Evolutionary conservation across 2,113 vertebrate species (phyloP).

Genomic region (Passerina amoena): DNA sequence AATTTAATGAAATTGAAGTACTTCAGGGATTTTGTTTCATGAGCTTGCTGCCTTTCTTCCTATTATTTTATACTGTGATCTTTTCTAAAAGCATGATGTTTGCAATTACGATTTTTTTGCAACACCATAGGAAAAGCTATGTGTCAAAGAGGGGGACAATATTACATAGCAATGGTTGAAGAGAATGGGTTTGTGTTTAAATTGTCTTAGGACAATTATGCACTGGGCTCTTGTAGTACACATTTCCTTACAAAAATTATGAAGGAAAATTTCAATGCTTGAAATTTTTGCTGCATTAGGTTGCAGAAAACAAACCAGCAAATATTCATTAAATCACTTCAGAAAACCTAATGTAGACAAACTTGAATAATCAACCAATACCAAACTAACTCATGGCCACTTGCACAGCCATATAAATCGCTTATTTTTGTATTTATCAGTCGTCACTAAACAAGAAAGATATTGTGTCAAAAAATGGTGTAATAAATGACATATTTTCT

Average conservation of each 20-base stretch:
- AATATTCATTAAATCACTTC: neutral
- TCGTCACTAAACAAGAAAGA: neutral
- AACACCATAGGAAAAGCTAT: neutral
- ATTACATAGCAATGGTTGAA: neutral
- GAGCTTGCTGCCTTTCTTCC: neutral
- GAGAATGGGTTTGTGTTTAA: neutral
- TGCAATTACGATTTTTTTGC: neutral
- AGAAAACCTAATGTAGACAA: neutral
- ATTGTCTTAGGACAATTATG: neutral
- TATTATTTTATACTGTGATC: neutral
- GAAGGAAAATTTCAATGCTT: neutral
- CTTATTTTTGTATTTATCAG: neutral
- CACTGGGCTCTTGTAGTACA: accelerated
- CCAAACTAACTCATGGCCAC: neutral
- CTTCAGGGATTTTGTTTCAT: neutral
- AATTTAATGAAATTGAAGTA: neutral
- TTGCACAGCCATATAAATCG: neutral
- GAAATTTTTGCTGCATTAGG: accelerated
- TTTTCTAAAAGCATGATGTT: neutral
- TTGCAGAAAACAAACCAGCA: neutral
- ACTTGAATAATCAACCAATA: neutral
- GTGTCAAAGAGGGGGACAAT: neutral
- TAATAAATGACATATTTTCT: neutral
- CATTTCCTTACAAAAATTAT: neutral
- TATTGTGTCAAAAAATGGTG: neutral